phyloP scores from a whole-genome alignment of 2,113 vertebrate species.

The Mirounga angustirostris region DNA sequence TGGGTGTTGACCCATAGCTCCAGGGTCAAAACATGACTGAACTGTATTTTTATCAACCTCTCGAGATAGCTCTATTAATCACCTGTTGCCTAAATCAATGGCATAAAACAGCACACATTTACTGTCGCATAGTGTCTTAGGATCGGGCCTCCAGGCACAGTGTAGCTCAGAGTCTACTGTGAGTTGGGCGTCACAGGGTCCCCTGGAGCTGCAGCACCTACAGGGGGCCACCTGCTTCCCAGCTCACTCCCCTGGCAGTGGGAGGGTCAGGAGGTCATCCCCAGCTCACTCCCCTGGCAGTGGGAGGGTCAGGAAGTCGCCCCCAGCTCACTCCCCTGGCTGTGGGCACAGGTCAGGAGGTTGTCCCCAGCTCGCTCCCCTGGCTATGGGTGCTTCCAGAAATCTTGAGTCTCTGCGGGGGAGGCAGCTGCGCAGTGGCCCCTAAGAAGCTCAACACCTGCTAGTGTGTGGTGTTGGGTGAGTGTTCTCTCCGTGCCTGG shows the following conservation, averaged over 20 bases:
- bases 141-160: not conserved
- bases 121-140: not conserved
- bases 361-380: not conserved
- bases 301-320: not conserved
- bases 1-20: not conserved
- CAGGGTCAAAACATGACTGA: not conserved
- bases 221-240: not conserved
- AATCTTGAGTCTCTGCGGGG: not conserved
- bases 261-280: too few relatives aligned
- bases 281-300: not conserved
- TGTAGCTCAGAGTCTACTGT: not conserved
- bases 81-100: not conserved
- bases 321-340: not conserved
- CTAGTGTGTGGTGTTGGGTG: not conserved
- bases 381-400: not conserved
- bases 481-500: not conserved
- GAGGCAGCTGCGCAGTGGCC: not conserved
- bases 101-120: not conserved
- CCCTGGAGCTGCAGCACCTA: rapidly evolving
- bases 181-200: too few relatives aligned
- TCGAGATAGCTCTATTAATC: not conserved
- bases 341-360: not conserved
- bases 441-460: not conserved
- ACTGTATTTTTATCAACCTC: not conserved
- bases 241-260: rapidly evolving